A percentile compares a stretch with the other conserved stretches of the same genome.
Conservation (phyloP, 2,888 invertebrate species). For the Hemaris fuciformis region DNA sequence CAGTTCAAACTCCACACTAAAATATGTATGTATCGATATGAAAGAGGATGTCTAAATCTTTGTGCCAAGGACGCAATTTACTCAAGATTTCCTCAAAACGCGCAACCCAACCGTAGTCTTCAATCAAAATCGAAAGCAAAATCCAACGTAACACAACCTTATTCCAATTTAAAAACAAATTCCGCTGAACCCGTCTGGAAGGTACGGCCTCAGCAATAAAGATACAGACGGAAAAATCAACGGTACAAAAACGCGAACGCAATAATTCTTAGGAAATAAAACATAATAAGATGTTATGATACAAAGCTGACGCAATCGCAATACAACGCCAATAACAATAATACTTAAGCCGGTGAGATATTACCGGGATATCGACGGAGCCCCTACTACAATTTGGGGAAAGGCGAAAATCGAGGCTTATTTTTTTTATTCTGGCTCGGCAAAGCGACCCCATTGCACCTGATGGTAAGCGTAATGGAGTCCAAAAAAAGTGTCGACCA, state of each 20-base stretch:
- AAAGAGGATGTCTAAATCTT: too few species aligned
- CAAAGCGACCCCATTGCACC: too few species aligned
- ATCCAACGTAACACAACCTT: not conserved
- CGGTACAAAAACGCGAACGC: not conserved
- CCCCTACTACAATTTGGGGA: slow-evolving; percentile 1
- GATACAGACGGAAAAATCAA: not conserved
- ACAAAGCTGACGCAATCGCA: slow-evolving; percentile 24
- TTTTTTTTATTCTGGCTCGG: too few species aligned
- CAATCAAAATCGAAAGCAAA: not conserved
- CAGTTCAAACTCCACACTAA: too few species aligned
- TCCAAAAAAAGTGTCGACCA: too few species aligned
- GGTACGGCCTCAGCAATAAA: not conserved
- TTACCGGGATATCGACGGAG: slow-evolving; percentile 8
- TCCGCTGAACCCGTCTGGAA: not conserved
- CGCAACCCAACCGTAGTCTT: not conserved
- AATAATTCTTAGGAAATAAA: slow-evolving; percentile 4
- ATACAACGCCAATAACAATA: slow-evolving; percentile 25
- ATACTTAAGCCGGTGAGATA: slow-evolving; percentile 25
- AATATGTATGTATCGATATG: too few species aligned
- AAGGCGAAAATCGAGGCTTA: not conserved
- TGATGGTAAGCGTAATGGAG: too few species aligned
- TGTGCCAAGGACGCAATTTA: too few species aligned
- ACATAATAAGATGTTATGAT: slow-evolving; percentile 12
- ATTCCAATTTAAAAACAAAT: slow-evolving; percentile 1
- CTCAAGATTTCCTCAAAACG: not conserved